A percentile compares a stretch with the other conserved stretches of the same genome.
Conservation (phyloP, 2,113 vertebrate species). For the Nematolebias whitei region DNA sequence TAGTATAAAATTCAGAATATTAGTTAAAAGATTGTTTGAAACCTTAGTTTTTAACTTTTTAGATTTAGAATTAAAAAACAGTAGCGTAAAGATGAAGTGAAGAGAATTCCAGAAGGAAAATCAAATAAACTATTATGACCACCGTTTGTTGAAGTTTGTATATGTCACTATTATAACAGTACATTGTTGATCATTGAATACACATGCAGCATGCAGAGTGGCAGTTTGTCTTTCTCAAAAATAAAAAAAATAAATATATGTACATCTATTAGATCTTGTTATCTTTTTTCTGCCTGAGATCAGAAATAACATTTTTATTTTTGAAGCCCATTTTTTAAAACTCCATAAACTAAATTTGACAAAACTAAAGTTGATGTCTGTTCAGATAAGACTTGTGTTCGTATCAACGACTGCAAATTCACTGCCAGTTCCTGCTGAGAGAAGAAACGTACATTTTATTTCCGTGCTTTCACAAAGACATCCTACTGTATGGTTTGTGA, state of each 20-base stretch:
- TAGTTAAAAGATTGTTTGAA: background rate
- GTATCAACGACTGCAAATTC: slow-evolving; percentile 53
- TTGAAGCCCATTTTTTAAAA: background rate
- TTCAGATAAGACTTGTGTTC: slow-evolving; percentile 52
- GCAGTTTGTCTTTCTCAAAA: background rate
- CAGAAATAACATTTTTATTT: background rate
- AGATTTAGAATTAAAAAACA: slow-evolving; percentile 5
- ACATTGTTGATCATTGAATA: too few relatives aligned
- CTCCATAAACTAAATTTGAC: too few relatives aligned
- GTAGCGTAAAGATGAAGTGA: too few relatives aligned
- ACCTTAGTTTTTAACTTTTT: background rate
- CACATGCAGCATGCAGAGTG: too few relatives aligned
- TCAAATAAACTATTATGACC: too few relatives aligned
- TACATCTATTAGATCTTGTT: background rate
- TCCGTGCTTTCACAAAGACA: slow-evolving; percentile 62
- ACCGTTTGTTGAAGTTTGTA: background rate
- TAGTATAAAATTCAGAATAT: background rate
- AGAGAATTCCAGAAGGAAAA: too few relatives aligned
- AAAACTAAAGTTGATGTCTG: slow-evolving; percentile 30
- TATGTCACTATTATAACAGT: too few relatives aligned
- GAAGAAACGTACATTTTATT: slow-evolving; percentile 55
- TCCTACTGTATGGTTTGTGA: slow-evolving; percentile 76
- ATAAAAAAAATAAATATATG: background rate
- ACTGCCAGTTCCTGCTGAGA: slow-evolving; percentile 65
- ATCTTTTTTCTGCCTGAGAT: background rate